Conservation (phyloP, 2,888 invertebrate genomes). For the Deilephila porcellus region DNA sequence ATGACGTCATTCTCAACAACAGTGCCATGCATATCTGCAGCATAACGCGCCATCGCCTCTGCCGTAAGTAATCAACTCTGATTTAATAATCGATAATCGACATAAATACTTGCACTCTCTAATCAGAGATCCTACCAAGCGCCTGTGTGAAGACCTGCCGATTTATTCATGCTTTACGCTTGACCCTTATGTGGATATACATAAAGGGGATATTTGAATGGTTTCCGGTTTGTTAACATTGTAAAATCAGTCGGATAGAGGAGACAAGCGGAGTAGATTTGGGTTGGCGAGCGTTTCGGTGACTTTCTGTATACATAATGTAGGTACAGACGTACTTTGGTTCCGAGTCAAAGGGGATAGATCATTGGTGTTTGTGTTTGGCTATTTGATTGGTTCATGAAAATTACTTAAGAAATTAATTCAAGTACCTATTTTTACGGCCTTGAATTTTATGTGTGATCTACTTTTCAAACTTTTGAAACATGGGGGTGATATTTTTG, state of each 20-base stretch:
- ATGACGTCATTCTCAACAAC: neutral
- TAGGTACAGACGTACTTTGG: slow-evolving; percentile 34
- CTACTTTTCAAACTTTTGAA: no score
- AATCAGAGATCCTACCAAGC: slow-evolving; percentile 60
- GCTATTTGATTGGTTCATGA: neutral
- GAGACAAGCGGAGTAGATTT: slow-evolving; percentile 66
- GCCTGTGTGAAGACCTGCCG: slow-evolving; percentile 50
- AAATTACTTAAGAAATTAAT: neutral
- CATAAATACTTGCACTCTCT: slow-evolving; percentile 59
- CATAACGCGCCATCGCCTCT: slow-evolving; percentile 52
- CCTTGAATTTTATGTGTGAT: no score
- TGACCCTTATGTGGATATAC: slow-evolving; percentile 31
- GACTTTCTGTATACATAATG: slow-evolving; percentile 53
- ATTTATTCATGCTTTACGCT: slow-evolving; percentile 36
- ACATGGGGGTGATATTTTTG: no score
- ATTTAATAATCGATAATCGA: slow-evolving; percentile 68
- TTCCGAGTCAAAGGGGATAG: slow-evolving; percentile 17
- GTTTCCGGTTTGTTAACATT: slow-evolving; percentile 43
- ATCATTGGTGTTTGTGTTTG: slow-evolving; percentile 6
- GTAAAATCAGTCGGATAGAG: slow-evolving; percentile 56
- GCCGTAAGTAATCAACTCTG: slow-evolving; percentile 63
- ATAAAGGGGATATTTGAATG: slow-evolving; percentile 42
- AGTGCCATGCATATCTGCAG: slow-evolving; percentile 14
- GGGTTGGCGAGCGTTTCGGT: slow-evolving; percentile 55
- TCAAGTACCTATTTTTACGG: no score